Evolutionary conservation across 1,140 invertebrate genomes (phyloP).

Genomic region (Ceratina calcarata): DNA sequence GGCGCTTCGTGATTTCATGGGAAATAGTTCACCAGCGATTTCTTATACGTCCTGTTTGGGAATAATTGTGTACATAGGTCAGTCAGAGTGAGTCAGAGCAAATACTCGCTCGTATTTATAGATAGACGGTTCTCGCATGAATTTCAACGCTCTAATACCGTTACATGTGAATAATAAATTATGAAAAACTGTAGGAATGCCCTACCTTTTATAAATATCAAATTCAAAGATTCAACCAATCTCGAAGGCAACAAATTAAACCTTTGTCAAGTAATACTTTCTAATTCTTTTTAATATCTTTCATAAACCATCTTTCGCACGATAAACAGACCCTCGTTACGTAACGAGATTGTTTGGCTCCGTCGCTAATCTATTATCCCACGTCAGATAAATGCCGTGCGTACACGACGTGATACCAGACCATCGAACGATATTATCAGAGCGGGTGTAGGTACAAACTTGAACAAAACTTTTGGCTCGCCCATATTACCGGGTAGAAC

Average conservation of each 20-base stretch:
- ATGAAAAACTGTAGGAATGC: not conserved
- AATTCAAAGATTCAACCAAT: too few relatives aligned
- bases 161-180: not conserved
- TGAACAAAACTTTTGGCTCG: conserved; percentile 7
- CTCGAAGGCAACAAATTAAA: not conserved
- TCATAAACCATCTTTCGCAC: not conserved
- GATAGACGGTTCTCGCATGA: not conserved
- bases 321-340: not conserved
- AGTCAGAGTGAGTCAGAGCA: not conserved
- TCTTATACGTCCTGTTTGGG: not conserved
- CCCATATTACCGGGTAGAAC: conserved; percentile 8
- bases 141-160: not conserved
- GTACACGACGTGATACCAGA: not conserved
- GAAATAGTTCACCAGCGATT: not conserved
- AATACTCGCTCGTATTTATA: not conserved
- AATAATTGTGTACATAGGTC: not conserved
- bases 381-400: not conserved
- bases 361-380: conserved; percentile 15
- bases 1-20: not conserved
- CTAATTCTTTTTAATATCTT: not conserved
- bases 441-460: conserved; percentile 4
- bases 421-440: conserved; percentile 12
- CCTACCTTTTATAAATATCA: too few relatives aligned
- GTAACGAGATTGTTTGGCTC: not conserved
- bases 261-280: too few relatives aligned